These are phyloP conservation scores for Euglossa dilemma DNA, from an alignment of 1,140 invertebrate genomes.

Conservation along the genomic window DNA sequence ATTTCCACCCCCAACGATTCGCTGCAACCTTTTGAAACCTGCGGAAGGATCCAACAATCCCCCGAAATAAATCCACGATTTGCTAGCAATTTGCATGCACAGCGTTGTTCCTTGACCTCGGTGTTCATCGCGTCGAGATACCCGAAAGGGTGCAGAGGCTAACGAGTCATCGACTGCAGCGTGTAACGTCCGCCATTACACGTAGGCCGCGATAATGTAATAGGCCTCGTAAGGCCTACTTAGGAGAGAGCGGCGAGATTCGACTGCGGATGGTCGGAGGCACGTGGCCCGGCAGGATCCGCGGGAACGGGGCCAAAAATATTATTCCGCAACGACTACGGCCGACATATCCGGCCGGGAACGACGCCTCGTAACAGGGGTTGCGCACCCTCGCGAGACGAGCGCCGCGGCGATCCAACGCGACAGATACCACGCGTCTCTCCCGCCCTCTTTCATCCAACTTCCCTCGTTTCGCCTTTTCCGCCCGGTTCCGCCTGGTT, in stretches of 20 bases:
- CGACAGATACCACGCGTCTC: conserved; percentile 15
- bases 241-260: conserved; percentile 55
- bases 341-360: conserved; percentile 32
- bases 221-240: conserved; percentile 63
- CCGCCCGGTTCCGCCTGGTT: neutral
- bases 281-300: neutral
- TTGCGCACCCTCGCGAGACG: conserved; percentile 44
- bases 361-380: conserved; percentile 44
- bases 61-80: too few relatives aligned
- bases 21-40: too few relatives aligned
- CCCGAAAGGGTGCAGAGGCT: neutral
- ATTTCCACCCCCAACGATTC: too few relatives aligned
- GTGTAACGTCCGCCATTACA: conserved; percentile 47
- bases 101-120: neutral
- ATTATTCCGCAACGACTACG: conserved; percentile 57
- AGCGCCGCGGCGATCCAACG: conserved; percentile 2
- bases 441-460: neutral
- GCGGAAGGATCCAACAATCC: too few relatives aligned
- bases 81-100: too few relatives aligned
- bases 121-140: neutral
- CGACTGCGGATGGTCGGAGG: neutral
- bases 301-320: conserved; percentile 66
- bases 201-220: conserved; percentile 47
- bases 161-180: conserved; percentile 11
- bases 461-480: neutral